phyloP scores from a whole-genome alignment of 1,140 invertebrate genomes.

The Penaeus chinensis region DNA sequence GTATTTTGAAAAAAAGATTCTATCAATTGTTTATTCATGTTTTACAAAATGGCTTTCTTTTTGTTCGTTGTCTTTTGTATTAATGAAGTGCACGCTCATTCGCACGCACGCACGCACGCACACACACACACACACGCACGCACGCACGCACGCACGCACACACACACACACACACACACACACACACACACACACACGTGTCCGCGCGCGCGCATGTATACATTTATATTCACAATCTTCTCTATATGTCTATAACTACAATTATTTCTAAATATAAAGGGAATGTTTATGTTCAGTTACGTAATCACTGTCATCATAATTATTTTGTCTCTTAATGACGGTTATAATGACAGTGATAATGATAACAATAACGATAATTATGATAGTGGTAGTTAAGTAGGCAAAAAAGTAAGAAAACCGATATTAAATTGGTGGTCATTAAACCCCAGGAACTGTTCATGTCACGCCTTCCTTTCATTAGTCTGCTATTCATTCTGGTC shows the following conservation, averaged over 20 bases:
- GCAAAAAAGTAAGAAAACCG: too few relatives aligned
- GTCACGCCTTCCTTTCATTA: too few relatives aligned
- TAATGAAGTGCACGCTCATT: not conserved
- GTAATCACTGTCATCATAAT: not conserved
- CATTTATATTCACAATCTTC: not conserved
- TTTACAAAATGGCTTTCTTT: not conserved
- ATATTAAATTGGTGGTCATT: too few relatives aligned
- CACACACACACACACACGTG: not conserved
- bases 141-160: not conserved
- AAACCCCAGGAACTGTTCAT: too few relatives aligned
- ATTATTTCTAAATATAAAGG: not conserved
- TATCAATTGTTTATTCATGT: not conserved
- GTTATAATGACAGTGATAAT: not conserved
- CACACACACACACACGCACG: not conserved
- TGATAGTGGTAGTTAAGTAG: too few relatives aligned
- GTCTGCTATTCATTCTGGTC: too few relatives aligned
- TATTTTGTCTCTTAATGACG: not conserved
- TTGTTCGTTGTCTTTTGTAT: not conserved
- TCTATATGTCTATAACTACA: not conserved
- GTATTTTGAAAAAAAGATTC: too few relatives aligned
- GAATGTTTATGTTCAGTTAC: too few relatives aligned
- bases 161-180: not conserved
- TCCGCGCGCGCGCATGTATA: not conserved
- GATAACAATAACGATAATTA: too few relatives aligned
- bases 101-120: too few relatives aligned